Conservation (phyloP, 2,797 vertebrate genomes). For the Sebastes wilsoni region DNA sequence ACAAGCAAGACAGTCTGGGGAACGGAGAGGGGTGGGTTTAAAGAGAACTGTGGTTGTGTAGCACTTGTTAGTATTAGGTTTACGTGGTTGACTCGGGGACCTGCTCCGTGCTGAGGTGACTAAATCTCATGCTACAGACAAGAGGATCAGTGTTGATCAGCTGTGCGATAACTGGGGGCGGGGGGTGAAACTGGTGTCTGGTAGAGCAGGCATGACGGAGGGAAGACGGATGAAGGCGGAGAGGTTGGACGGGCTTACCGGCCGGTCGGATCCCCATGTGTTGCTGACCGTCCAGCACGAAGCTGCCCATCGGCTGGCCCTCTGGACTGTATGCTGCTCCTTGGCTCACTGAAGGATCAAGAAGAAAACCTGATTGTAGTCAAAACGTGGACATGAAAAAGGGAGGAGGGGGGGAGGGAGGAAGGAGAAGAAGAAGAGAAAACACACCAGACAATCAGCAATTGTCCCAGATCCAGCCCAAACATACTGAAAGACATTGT, state of each 20-base stretch:
- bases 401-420: conserved; percentile 84
- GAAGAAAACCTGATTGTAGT: conserved; percentile 99
- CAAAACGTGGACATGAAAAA: conserved; percentile 98
- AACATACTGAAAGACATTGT: conserved; percentile 87
- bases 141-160: conserved; percentile 37
- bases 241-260: conserved; percentile 82
- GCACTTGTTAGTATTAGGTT: conserved; percentile 44
- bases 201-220: conserved; percentile 29
- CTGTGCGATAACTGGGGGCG: background rate
- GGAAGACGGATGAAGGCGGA: background rate
- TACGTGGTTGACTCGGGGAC: conserved; percentile 13
- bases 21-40: background rate
- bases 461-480: conserved; percentile 94
- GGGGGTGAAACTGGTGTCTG: conserved; percentile 24
- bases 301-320: conserved; percentile 99
- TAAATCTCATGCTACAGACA: conserved; percentile 52
- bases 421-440: conserved; percentile 92
- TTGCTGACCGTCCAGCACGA: conserved; percentile 99
- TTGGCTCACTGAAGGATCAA: conserved; percentile 99
- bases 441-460: conserved; percentile 99
- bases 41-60: conserved; percentile 9
- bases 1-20: conserved; percentile 66
- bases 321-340: conserved; percentile 99
- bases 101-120: conserved; percentile 31
- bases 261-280: conserved; percentile 99